Conservation (phyloP, 1,140 invertebrate genomes). For the Drosophila lacteicornis region DNA sequence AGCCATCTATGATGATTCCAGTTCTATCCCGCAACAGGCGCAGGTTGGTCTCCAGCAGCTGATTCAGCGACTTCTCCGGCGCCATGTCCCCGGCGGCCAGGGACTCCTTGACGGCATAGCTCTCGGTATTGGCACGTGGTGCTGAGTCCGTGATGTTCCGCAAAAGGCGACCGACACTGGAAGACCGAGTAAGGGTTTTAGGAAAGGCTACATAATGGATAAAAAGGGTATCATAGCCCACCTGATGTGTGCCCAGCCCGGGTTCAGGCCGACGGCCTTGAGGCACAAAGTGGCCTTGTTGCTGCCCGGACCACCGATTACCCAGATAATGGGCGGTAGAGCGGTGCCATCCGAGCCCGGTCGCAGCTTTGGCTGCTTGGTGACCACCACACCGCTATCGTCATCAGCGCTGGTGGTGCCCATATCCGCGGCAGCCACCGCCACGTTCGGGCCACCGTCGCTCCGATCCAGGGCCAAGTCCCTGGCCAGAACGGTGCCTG, state of each 20-base stretch:
- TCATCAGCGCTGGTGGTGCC: constrained; percentile 45
- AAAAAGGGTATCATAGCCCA: constrained; percentile 39
- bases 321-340: constrained; percentile 89
- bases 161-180: constrained; percentile 89
- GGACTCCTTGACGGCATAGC: constrained; percentile 86
- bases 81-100: constrained; percentile 94
- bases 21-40: constrained; percentile 83
- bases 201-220: background rate
- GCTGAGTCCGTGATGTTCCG: constrained; percentile 88
- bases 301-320: constrained; percentile 93
- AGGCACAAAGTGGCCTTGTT: constrained; percentile 90
- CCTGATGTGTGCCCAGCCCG: constrained; percentile 91
- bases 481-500: constrained; percentile 22
- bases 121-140: constrained; percentile 86
- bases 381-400: constrained; percentile 68
- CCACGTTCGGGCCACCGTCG: constrained; percentile 14
- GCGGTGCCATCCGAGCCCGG: constrained; percentile 64
- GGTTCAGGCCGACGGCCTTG: constrained; percentile 88
- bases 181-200: background rate
- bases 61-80: constrained; percentile 88
- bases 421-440: constrained; percentile 15
- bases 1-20: constrained; percentile 95
- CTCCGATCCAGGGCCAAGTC: constrained; percentile 35
- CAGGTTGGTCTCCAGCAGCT: constrained; percentile 88
- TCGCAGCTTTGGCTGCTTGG: constrained; percentile 63